phyloP scores from a whole-genome alignment of 2,113 vertebrate genomes.

The Daubentonia madagascariensis region DNA sequence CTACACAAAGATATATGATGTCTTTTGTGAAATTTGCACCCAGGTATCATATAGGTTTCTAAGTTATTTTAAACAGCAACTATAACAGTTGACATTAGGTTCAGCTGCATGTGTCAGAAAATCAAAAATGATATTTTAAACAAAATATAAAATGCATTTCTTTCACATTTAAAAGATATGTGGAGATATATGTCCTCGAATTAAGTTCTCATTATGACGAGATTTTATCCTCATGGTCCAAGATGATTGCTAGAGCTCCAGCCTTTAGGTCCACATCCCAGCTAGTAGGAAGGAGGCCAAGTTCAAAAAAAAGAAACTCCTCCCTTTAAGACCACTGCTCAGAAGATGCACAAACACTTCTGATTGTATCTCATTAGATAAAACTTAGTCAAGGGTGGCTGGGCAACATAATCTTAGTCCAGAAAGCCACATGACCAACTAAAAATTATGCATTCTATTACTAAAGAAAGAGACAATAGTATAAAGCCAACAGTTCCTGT shows the following conservation, averaged over 20 bases:
- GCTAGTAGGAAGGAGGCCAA: not conserved
- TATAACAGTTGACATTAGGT: not conserved
- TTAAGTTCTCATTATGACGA: not conserved
- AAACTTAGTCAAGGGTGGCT: not conserved
- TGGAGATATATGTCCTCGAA: not conserved
- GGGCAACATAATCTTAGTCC: not conserved
- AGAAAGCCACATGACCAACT: not conserved
- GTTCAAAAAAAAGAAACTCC: not conserved
- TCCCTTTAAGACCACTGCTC: not conserved
- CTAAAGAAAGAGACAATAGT: not conserved
- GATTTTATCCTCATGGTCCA: not conserved
- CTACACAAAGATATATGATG: not conserved
- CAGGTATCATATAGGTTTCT: not conserved
- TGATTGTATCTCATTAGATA: not conserved
- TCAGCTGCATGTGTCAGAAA: not conserved
- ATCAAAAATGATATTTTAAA: not conserved
- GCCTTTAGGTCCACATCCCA: not conserved
- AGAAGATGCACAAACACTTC: not conserved
- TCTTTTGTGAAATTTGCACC: not conserved
- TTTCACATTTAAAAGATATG: not conserved
- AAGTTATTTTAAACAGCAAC: not conserved
- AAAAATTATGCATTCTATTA: not conserved
- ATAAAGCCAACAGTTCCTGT: not conserved
- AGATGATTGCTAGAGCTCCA: not conserved
- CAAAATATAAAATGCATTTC: not conserved